A percentile compares a stretch with the other conserved stretches of the same genome.
phyloP scores from a whole-genome alignment of 2,797 vertebrate genomes.

The Carduelis carduelis region DNA sequence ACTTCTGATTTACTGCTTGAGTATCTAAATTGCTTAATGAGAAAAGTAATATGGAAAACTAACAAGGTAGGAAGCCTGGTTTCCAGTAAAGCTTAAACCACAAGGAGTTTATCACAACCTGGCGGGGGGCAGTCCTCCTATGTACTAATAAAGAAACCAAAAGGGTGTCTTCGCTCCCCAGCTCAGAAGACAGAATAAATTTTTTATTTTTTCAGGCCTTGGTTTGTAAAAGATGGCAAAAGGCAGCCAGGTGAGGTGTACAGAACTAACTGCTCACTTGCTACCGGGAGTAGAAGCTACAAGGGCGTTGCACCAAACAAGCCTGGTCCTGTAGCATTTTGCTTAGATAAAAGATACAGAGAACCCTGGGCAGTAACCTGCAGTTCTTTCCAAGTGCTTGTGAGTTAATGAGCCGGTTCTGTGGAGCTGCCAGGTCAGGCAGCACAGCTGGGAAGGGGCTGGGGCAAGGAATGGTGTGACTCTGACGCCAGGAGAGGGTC shows the following conservation, averaged over 20 bases:
- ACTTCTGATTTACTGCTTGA: not conserved
- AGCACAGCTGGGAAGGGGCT: not conserved
- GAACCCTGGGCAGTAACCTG: not conserved
- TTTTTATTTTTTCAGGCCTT: not conserved
- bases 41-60: not conserved
- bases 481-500: not conserved
- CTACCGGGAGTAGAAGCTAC: not conserved
- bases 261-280: not conserved
- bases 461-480: not conserved
- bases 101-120: not conserved
- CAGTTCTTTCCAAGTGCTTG: not conserved
- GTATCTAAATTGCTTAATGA: not conserved
- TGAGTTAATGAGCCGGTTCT: not conserved
- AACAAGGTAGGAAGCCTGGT: not conserved
- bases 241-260: not conserved
- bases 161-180: not conserved
- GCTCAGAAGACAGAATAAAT: not conserved
- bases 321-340: slow-evolving; percentile 18
- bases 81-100: slow-evolving; percentile 11
- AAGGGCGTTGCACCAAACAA: slow-evolving; percentile 11
- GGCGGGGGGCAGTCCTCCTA: fast-evolving
- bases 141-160: not conserved
- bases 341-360: slow-evolving; percentile 20
- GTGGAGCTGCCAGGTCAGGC: not conserved
- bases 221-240: not conserved